Percentiles rank a stretch among this genome's conserved stretches.
phyloP scores from a whole-genome alignment of 2,113 vertebrate species.

The Hassar affinis region DNA sequence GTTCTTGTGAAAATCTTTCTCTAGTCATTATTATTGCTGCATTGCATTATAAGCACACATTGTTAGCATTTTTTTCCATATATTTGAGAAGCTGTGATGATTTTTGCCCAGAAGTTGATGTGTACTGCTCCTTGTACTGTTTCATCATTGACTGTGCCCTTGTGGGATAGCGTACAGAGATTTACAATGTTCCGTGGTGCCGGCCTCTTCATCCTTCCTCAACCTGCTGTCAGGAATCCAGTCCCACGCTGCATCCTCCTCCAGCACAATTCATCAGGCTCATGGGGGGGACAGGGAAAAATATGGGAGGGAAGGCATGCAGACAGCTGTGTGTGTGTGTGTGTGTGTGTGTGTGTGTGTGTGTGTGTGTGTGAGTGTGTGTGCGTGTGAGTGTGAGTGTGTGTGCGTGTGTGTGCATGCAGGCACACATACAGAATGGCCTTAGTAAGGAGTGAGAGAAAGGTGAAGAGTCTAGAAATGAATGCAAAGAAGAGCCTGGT shows the following conservation, averaged over 20 bases:
- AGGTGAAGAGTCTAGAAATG: constrained; percentile 37
- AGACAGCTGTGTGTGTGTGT: no score
- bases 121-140: neutral
- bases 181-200: constrained; percentile 18
- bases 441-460: constrained; percentile 16
- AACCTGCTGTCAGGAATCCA: constrained; percentile 25
- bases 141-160: constrained; percentile 31
- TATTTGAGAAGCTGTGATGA: neutral
- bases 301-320: constrained; percentile 14
- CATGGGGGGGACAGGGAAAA: constrained; percentile 8
- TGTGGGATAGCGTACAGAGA: constrained; percentile 12
- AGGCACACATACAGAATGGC: constrained; percentile 1
- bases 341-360: constrained; percentile 15
- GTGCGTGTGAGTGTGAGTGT: constrained; percentile 33
- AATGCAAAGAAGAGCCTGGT: constrained; percentile 40
- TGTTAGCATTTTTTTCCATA: neutral
- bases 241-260: neutral
- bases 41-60: neutral
- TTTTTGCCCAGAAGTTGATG: neutral
- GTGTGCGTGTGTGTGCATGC: constrained; percentile 40
- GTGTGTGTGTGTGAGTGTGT: neutral
- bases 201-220: constrained; percentile 30
- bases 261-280: constrained; percentile 28
- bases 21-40: neutral
- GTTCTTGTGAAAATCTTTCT: no score